phyloP scores from a whole-genome alignment of 2,888 invertebrate genomes.

The Amblyjoppa fuscipennis region DNA sequence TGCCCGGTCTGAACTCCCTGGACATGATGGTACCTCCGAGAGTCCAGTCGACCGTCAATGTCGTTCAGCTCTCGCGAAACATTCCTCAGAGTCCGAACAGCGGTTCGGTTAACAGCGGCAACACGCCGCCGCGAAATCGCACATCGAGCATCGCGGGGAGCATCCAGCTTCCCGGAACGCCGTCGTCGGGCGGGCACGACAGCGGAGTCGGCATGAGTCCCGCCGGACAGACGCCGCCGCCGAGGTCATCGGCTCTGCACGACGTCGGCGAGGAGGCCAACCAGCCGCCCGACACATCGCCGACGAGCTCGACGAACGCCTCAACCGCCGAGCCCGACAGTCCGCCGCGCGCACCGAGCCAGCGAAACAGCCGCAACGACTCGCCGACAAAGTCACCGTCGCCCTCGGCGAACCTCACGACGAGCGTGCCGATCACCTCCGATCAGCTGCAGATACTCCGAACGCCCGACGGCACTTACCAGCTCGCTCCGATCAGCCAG shows the following conservation, averaged over 20 bases:
- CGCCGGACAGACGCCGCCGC: constrained; percentile 83
- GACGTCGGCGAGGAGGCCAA: constrained; percentile 83
- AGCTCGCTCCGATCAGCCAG: constrained; percentile 79
- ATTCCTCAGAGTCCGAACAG: constrained; percentile 82
- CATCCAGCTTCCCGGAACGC: constrained; percentile 82
- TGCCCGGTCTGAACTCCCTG: constrained; percentile 87
- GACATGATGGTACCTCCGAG: constrained; percentile 88
- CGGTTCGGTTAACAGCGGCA: constrained; percentile 80
- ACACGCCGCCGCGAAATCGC: constrained; percentile 81
- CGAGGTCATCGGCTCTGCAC: constrained; percentile 80
- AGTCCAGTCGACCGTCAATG: constrained; percentile 86
- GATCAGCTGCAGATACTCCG: constrained; percentile 82
- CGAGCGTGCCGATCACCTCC: constrained; percentile 76
- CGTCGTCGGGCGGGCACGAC: constrained; percentile 83
- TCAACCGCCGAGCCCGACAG: constrained; percentile 77
- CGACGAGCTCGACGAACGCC: constrained; percentile 77
- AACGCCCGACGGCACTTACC: constrained; percentile 82
- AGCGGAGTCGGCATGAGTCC: constrained; percentile 84
- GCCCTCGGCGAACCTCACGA: constrained; percentile 74
- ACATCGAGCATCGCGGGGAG: constrained; percentile 79
- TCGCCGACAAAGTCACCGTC: constrained; percentile 82
- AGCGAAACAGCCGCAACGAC: constrained; percentile 75
- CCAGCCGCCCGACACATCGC: constrained; percentile 81
- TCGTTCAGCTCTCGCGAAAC: constrained; percentile 87
- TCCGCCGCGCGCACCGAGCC: constrained; percentile 73